Conservation (phyloP, 2,888 invertebrate genomes). For the Morpho achilles region DNA sequence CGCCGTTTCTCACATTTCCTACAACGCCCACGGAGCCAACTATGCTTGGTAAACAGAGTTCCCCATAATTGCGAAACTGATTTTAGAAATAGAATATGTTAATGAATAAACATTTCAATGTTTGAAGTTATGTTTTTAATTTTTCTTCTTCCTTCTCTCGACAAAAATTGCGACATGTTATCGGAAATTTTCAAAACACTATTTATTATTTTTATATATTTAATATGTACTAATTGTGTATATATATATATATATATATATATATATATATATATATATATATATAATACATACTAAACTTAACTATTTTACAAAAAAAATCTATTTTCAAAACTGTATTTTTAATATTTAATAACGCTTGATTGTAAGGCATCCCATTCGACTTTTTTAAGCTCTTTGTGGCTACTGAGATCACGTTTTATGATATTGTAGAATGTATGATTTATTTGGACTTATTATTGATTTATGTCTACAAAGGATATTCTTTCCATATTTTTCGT, state of each 20-base stretch:
- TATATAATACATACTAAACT: too few species aligned
- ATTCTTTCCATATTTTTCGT: too few species aligned
- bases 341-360: slow-evolving; percentile 22
- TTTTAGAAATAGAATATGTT: slow-evolving; percentile 6
- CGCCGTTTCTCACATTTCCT: slow-evolving; percentile 81
- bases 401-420: slow-evolving; percentile 10
- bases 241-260: too few species aligned
- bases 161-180: neutral
- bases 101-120: slow-evolving; percentile 3
- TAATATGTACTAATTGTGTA: too few species aligned
- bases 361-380: slow-evolving; percentile 14
- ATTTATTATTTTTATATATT: too few species aligned
- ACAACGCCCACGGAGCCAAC: slow-evolving; percentile 81
- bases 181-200: slow-evolving; percentile 10
- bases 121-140: slow-evolving; percentile 26
- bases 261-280: too few species aligned
- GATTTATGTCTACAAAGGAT: too few species aligned
- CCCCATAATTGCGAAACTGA: slow-evolving; percentile 7
- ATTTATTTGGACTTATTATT: too few species aligned
- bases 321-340: slow-evolving; percentile 8
- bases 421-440: neutral
- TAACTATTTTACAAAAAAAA: too few species aligned
- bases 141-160: neutral
- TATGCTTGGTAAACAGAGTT: slow-evolving; percentile 81
- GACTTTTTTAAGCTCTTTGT: slow-evolving; percentile 15